phyloP scores from a whole-genome alignment of 2,888 invertebrate genomes.

The Aleiodes testaceus region DNA sequence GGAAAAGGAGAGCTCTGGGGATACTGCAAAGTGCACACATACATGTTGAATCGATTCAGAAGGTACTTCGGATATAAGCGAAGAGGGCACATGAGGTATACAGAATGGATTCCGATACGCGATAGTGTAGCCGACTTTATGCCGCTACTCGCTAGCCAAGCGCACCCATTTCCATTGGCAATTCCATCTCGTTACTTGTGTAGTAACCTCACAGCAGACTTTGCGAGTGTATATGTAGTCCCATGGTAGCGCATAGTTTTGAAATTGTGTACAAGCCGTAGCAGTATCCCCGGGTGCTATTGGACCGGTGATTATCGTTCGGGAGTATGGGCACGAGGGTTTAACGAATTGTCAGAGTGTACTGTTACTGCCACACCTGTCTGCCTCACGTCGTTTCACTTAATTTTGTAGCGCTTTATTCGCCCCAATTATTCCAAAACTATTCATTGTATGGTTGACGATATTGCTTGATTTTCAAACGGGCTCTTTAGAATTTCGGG shows the following conservation, averaged over 20 bases:
- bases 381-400: neutral
- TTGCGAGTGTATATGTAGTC: neutral
- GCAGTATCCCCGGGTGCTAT: neutral
- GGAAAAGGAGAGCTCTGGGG: neutral
- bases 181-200: constrained; percentile 28
- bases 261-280: constrained; percentile 16
- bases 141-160: constrained; percentile 21
- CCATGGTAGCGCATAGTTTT: neutral
- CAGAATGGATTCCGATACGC: constrained; percentile 28
- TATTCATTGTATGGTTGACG: neutral
- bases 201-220: constrained; percentile 1
- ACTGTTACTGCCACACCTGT: constrained; percentile 36
- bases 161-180: constrained; percentile 24
- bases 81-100: constrained; percentile 29
- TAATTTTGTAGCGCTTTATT: constrained; percentile 17
- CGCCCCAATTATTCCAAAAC: constrained; percentile 2
- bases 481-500: constrained; percentile 26
- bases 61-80: constrained; percentile 25
- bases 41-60: constrained; percentile 27
- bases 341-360: constrained; percentile 42
- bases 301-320: constrained; percentile 37
- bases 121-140: constrained; percentile 29
- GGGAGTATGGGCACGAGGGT: constrained; percentile 23
- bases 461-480: neutral
- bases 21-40: constrained; percentile 23